Conservation (phyloP, 2,113 vertebrate genomes). For the Glaucomys volans region DNA sequence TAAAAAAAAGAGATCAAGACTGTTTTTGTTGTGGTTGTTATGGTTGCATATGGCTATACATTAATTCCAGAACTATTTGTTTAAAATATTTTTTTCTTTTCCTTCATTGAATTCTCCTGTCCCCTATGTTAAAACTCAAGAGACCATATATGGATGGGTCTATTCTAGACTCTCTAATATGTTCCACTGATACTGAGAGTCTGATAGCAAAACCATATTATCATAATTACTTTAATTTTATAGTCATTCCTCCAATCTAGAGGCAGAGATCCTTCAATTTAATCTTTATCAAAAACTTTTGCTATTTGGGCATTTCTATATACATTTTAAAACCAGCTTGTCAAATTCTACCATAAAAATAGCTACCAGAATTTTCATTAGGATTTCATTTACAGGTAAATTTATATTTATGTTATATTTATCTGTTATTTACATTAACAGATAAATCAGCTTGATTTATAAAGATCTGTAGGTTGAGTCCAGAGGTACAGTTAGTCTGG, state of each 20-base stretch:
- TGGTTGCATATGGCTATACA: neutral
- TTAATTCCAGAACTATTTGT: neutral
- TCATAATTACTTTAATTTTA: neutral
- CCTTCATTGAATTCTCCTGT: neutral
- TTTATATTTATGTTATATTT: too few species aligned
- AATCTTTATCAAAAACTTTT: neutral
- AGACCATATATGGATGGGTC: neutral
- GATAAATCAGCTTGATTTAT: neutral
- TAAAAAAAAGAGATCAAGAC: neutral
- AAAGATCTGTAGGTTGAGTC: neutral
- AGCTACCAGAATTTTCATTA: neutral
- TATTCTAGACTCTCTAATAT: neutral
- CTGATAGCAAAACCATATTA: neutral
- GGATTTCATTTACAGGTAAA: too few species aligned
- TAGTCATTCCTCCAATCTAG: neutral
- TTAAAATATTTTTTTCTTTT: constrained; percentile 33
- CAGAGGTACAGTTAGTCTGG: neutral
- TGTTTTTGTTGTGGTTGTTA: neutral
- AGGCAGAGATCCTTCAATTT: neutral
- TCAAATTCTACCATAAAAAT: neutral
- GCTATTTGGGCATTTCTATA: neutral
- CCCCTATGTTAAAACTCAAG: neutral
- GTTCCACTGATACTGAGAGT: neutral
- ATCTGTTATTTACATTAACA: too few species aligned
- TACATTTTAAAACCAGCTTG: neutral